Base-by-base conservation (phyloP, 1,140 invertebrate species). In the Galleria mellonella region DNA sequence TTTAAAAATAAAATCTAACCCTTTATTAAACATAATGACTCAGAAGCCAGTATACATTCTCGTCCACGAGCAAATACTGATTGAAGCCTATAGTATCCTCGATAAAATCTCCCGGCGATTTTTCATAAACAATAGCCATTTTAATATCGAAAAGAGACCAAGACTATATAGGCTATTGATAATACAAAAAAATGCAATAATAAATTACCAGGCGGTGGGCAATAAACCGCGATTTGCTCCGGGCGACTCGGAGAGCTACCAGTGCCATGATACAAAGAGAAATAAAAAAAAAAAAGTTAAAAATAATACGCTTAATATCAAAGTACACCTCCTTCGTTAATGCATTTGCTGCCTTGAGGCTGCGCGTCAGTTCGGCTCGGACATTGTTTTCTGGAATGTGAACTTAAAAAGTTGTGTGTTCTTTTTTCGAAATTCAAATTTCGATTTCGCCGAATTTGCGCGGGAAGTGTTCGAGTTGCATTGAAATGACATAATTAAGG, bases 41-140 rank as follows among this genome's bases (percentile, higher is more conserved):
- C 17, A 23, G 17, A 23, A 23, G 17, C 17, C 17, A 23, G 17
- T 6, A 23, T 23, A 23, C 6, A 23, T 23, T 23, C 17, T 23
- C 17, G 6, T 3, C n/a, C 9, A 37, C 40, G 23, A 41, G 40
- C 45, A 36, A 43, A 39, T 55, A 55, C 43, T 56, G 53, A 56
- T 56, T 56, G 53, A 56, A 50, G 45, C 51, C 31, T 36, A 48
- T 52, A 49, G 47, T 43, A 43, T 54, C 47, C 43, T 39, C 44
- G 76, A 76, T 78, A 77, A 64, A 65, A 74, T 76, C 73, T 66
- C 45, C 41, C 55, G 49, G 63, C 71, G 67, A 78, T 81, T 78
- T 83, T 84, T 82, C 71, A 76, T 75, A 84, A 84, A 84, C 81
- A 84, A 84, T 84, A 78, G 70, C 69, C 69, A 69, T 82, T 84